phyloP scores from a whole-genome alignment of 2,113 vertebrate genomes.

The Halcyon senegalensis region DNA sequence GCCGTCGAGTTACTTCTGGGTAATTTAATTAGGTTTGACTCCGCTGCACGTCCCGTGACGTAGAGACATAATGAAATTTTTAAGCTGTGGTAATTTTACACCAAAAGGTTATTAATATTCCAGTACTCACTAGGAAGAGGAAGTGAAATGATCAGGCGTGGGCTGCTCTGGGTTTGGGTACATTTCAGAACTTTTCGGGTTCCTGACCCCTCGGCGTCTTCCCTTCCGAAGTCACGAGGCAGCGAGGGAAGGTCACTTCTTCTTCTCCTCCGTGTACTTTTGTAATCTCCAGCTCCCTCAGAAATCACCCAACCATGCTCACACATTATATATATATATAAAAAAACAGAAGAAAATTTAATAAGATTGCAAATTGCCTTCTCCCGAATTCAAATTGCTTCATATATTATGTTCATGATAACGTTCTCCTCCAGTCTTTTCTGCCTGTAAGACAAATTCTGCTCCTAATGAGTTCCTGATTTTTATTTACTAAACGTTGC shows the following conservation, averaged over 20 bases:
- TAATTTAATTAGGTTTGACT: slow-evolving; percentile 36
- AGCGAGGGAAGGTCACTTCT: background rate
- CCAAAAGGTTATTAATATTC: background rate
- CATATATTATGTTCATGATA: slow-evolving; percentile 48
- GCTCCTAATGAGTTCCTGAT: slow-evolving; percentile 40
- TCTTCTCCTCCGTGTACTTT: background rate
- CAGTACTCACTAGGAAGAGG: background rate
- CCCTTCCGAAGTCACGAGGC: rapidly evolving
- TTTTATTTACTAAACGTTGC: slow-evolving; percentile 57
- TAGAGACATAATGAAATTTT: background rate
- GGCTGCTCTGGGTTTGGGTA: background rate
- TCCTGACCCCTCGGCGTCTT: background rate
- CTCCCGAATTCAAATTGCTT: slow-evolving; percentile 55
- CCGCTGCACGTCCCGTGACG: slow-evolving; percentile 31
- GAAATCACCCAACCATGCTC: slow-evolving; percentile 32
- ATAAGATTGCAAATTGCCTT: slow-evolving; percentile 70
- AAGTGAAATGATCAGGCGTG: background rate
- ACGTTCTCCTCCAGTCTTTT: background rate
- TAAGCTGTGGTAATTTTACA: slow-evolving; percentile 9
- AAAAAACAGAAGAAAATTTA: slow-evolving; percentile 25
- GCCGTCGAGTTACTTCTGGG: background rate
- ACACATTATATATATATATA: background rate
- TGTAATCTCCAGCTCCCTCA: slow-evolving; percentile 17
- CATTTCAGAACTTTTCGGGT: background rate
- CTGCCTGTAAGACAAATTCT: background rate